A percentile compares a stretch with the other conserved stretches of the same genome.
These are phyloP conservation scores for Philereme transversata DNA, from an alignment of 2,888 invertebrate genomes.

Conservation along the genomic window DNA sequence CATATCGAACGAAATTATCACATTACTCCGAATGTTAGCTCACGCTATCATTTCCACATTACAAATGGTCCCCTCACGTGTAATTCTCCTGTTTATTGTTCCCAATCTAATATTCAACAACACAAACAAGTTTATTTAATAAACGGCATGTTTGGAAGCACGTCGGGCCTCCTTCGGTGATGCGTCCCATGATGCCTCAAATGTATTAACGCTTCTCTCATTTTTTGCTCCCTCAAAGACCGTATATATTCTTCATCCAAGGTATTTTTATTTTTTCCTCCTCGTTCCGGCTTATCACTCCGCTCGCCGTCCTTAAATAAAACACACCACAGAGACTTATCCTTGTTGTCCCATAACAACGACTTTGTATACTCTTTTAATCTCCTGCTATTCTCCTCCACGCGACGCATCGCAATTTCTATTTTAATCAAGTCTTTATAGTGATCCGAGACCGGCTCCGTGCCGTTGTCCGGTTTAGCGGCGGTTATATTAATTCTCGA, in stretches of 20 bases:
- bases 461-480: slow-evolving; percentile 62
- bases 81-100: slow-evolving; percentile 24
- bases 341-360: slow-evolving; percentile 79
- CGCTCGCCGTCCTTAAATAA: slow-evolving; percentile 77
- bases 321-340: slow-evolving; percentile 81
- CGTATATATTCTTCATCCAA: slow-evolving; percentile 73
- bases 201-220: slow-evolving; percentile 73
- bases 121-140: slow-evolving; percentile 61
- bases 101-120: slow-evolving; percentile 40
- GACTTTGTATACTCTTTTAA: slow-evolving; percentile 80
- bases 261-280: slow-evolving; percentile 56
- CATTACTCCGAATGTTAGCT: slow-evolving; percentile 30
- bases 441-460: slow-evolving; percentile 70
- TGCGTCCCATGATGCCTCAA: slow-evolving; percentile 75
- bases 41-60: slow-evolving; percentile 33
- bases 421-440: slow-evolving; percentile 82
- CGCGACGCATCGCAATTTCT: slow-evolving; percentile 81
- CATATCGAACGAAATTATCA: slow-evolving; percentile 32
- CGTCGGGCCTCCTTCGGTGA: slow-evolving; percentile 69
- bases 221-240: slow-evolving; percentile 70
- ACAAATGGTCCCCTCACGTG: slow-evolving; percentile 39
- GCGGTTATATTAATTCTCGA: slow-evolving; percentile 82
- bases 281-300: slow-evolving; percentile 53
- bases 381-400: slow-evolving; percentile 78
- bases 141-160: slow-evolving; percentile 67